Conservation (phyloP, 1,140 invertebrate species). For the Drosophila varians region DNA sequence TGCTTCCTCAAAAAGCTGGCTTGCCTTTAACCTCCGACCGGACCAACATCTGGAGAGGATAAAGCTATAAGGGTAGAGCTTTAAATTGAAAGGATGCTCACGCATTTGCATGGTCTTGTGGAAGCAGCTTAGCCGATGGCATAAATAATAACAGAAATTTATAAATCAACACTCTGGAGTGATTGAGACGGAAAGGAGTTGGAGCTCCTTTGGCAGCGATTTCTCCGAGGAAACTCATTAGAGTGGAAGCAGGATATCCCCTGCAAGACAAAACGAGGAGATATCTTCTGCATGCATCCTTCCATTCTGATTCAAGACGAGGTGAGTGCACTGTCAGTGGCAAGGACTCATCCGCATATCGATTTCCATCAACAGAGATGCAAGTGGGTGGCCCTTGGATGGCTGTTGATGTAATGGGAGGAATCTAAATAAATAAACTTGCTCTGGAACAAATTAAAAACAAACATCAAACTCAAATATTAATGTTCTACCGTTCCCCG, state of each 20-base stretch:
- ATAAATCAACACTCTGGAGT: conserved; percentile 18
- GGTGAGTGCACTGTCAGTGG: conserved; percentile 35
- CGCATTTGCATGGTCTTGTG: neutral
- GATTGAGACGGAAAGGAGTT: neutral
- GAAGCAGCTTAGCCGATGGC: neutral
- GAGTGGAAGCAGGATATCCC: neutral
- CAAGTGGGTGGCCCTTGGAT: neutral
- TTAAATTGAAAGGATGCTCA: conserved; percentile 10
- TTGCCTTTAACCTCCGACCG: conserved; percentile 21
- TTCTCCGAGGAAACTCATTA: conserved; percentile 27
- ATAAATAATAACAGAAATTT: conserved; percentile 45
- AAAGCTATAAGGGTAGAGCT: conserved; percentile 24
- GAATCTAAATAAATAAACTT: conserved; percentile 64
- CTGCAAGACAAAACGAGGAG: neutral
- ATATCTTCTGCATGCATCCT: neutral
- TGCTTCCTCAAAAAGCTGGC: conserved; percentile 20
- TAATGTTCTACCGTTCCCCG: conserved; percentile 62
- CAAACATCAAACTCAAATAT: conserved; percentile 77
- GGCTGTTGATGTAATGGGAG: conserved; percentile 6
- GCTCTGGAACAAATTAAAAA: conserved; percentile 73
- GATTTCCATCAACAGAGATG: conserved; percentile 48
- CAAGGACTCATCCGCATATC: conserved; percentile 39
- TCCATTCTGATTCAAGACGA: neutral
- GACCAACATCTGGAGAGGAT: conserved; percentile 33
- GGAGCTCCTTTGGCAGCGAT: neutral